Percentiles rank a stretch among this genome's conserved stretches.
Conservation (phyloP, 1,140 invertebrate genomes). For the Muscidifurax raptorellus region DNA sequence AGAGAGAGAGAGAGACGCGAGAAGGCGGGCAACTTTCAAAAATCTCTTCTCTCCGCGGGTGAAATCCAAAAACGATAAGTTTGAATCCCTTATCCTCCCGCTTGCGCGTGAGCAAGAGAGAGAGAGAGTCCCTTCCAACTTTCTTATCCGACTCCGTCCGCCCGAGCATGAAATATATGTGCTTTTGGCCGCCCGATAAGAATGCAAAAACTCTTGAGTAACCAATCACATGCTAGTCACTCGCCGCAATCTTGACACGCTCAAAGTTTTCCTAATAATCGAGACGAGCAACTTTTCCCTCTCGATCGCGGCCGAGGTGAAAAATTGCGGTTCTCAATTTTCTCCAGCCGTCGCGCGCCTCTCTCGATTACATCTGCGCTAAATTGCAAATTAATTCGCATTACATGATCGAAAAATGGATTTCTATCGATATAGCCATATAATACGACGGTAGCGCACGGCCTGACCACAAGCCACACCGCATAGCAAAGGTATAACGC, state of each 20-base stretch:
- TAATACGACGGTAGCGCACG: no score
- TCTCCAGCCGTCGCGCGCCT: background rate
- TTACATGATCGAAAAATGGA: no score
- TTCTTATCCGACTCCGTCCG: constrained; percentile 1
- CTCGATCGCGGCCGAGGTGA: background rate
- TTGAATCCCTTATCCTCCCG: constrained; percentile 4
- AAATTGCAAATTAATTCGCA: no score
- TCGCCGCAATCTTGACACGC: background rate
- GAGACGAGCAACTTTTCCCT: background rate
- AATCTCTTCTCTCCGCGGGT: background rate
- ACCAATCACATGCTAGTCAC: constrained; percentile 23
- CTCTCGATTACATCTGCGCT: background rate
- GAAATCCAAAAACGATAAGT: constrained; percentile 23
- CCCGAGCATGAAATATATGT: constrained; percentile 16
- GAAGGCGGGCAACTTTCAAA: background rate
- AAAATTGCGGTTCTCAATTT: background rate
- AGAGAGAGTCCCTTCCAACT: constrained; percentile 2
- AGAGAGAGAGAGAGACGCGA: background rate
- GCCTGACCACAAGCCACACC: no score
- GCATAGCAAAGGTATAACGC: no score
- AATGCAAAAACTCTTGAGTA: constrained; percentile 17
- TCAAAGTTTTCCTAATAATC: constrained; percentile 26
- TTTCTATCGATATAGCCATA: no score
- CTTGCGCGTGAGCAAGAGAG: no score
- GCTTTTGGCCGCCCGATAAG: constrained; percentile 3